Evolutionary conservation across 1,140 invertebrate species (phyloP).

Genomic region (Heliconius melpomene): DNA sequence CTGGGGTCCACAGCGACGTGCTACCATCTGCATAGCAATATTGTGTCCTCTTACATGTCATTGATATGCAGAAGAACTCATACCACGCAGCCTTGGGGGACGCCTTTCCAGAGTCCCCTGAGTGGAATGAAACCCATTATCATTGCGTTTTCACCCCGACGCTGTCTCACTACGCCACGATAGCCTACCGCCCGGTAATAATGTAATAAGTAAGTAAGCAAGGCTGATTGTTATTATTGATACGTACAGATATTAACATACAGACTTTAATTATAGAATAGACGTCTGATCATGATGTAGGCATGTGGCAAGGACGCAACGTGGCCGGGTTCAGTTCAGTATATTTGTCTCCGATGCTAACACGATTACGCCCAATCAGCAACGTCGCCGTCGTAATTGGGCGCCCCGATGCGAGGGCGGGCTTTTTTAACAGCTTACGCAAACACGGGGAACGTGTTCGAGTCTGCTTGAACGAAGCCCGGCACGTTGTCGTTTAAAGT

Average conservation of each 20-base stretch:
- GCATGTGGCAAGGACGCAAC: neutral
- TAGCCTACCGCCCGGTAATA: neutral
- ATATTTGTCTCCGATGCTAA: conserved; percentile 70
- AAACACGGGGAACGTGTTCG: conserved; percentile 53
- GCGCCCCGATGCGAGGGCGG: conserved; percentile 68
- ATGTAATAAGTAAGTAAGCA: neutral
- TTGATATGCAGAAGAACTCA: too few relatives aligned
- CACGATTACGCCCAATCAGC: conserved; percentile 78
- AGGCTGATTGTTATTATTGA: neutral
- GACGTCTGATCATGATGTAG: neutral
- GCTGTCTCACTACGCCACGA: too few relatives aligned
- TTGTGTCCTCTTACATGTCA: too few relatives aligned
- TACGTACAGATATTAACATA: neutral
- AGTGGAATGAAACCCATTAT: too few relatives aligned
- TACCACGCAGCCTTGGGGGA: too few relatives aligned
- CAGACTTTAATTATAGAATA: neutral
- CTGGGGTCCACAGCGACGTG: too few relatives aligned
- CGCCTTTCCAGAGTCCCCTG: too few relatives aligned
- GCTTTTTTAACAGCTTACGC: conserved; percentile 75
- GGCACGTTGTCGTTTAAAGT: neutral
- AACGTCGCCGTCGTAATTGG: conserved; percentile 76
- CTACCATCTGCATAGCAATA: too few relatives aligned
- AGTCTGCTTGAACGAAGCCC: conserved; percentile 29
- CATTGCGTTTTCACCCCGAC: too few relatives aligned
- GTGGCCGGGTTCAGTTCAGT: neutral